phyloP scores from a whole-genome alignment of 2,888 invertebrate genomes.

The Euproctis similis region DNA sequence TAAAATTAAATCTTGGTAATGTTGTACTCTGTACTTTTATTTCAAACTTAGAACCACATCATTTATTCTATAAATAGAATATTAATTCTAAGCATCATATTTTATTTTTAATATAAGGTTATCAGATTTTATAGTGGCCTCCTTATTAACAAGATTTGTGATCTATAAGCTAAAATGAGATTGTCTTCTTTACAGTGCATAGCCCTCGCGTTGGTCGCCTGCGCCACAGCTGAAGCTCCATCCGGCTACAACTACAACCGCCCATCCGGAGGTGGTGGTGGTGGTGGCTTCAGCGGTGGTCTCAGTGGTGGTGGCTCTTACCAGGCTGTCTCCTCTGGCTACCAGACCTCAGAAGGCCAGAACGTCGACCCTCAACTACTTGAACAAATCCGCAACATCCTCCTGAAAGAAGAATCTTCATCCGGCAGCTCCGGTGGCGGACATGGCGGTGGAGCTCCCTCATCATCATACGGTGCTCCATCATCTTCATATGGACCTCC shows the following conservation, averaged over 20 bases:
- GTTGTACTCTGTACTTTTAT: no score
- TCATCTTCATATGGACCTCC: constrained; percentile 80
- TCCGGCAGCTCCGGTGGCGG: constrained; percentile 72
- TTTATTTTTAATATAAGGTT: no score
- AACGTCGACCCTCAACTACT: constrained; percentile 86
- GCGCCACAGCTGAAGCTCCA: constrained; percentile 84
- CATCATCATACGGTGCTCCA: constrained; percentile 79
- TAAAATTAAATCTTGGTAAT: no score
- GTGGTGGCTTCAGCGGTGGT: constrained; percentile 55
- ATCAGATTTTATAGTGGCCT: not conserved
- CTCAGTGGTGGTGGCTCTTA: constrained; percentile 80
- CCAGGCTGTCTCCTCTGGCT: constrained; percentile 84
- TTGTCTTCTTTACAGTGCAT: constrained; percentile 81
- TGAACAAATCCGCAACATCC: constrained; percentile 89
- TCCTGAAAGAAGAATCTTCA: constrained; percentile 86
- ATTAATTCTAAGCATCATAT: no score
- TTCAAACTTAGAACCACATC: no score
- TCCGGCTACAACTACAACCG: constrained; percentile 85
- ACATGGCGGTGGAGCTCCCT: constrained; percentile 79
- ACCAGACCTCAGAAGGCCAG: constrained; percentile 88
- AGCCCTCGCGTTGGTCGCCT: constrained; percentile 86
- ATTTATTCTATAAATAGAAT: no score
- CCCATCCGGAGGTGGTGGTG: constrained; percentile 73
- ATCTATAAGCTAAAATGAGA: no score
- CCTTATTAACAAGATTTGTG: constrained; percentile 14